Conservation (phyloP, 2,888 invertebrate genomes). For the Suillia variegata region DNA sequence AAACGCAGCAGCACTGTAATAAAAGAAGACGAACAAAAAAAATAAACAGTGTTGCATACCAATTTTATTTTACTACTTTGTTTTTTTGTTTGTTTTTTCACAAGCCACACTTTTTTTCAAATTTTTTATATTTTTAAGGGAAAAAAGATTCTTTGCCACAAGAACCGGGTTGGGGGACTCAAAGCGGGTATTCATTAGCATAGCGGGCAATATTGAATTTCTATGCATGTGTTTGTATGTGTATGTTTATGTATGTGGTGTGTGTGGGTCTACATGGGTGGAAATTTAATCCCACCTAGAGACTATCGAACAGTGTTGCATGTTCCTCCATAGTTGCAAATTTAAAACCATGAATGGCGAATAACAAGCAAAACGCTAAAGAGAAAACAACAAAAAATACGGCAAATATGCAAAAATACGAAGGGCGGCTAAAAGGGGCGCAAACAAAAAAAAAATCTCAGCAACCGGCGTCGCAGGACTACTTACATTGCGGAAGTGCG, state of each 20-base stretch:
- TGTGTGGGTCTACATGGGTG: neutral
- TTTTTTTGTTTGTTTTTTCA: neutral
- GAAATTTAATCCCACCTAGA: neutral
- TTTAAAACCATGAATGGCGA: neutral
- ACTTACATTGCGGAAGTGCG: conserved; percentile 22
- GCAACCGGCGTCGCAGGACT: conserved; percentile 23
- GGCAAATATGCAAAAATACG: too few relatives aligned
- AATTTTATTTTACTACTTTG: too few relatives aligned
- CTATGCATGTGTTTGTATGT: neutral
- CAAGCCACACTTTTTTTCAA: neutral
- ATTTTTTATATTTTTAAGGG: too few relatives aligned
- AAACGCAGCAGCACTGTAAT: too few relatives aligned
- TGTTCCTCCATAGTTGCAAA: neutral
- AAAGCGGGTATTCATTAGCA: conserved; percentile 3
- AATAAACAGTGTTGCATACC: neutral
- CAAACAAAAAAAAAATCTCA: conserved; percentile 17
- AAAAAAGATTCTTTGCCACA: neutral
- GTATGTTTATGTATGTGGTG: neutral
- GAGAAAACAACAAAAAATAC: too few relatives aligned
- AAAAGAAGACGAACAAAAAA: neutral
- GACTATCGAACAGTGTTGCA: neutral
- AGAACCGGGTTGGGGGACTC: neutral
- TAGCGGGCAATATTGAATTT: neutral
- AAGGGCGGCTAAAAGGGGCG: too few relatives aligned
- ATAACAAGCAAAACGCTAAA: neutral